Evolutionary conservation across 2,113 vertebrate genomes (phyloP).

Genomic region (Callocephalon fimbriatum): DNA sequence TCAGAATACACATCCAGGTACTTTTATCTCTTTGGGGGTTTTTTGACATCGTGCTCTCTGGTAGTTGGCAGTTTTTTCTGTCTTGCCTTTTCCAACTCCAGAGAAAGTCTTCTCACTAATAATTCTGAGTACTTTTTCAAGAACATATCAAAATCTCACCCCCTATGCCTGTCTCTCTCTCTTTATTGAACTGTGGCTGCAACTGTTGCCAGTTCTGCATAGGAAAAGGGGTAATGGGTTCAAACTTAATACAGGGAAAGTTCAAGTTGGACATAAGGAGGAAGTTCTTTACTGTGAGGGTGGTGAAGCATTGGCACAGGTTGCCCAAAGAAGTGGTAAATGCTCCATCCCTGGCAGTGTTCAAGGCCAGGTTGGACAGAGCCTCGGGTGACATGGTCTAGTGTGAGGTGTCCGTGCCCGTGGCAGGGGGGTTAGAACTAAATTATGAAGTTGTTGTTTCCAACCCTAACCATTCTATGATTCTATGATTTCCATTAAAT

Average conservation of each 20-base stretch:
- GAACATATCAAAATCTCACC: background rate
- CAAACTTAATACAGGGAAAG: background rate
- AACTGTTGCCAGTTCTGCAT: background rate
- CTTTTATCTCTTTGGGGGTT: background rate
- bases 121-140: background rate
- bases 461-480: background rate
- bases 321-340: background rate
- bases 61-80: background rate
- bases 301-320: background rate
- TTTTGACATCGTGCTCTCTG: background rate
- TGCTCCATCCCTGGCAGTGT: background rate
- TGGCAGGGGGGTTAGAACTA: background rate
- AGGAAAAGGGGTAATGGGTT: background rate
- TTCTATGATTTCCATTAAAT: background rate
- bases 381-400: background rate
- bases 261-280: background rate
- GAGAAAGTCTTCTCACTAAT: background rate
- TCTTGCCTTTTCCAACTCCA: background rate
- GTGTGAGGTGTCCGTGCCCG: background rate
- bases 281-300: background rate
- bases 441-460: background rate
- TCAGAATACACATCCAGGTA: background rate
- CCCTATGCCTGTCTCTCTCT: background rate
- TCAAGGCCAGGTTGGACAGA: background rate
- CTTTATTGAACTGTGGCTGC: background rate